Percentiles rank a stretch among this genome's conserved stretches.
These are phyloP conservation scores for Dreissena rostriformis DNA, from an alignment of 1,140 invertebrate genomes.

Conservation along the genomic window DNA sequence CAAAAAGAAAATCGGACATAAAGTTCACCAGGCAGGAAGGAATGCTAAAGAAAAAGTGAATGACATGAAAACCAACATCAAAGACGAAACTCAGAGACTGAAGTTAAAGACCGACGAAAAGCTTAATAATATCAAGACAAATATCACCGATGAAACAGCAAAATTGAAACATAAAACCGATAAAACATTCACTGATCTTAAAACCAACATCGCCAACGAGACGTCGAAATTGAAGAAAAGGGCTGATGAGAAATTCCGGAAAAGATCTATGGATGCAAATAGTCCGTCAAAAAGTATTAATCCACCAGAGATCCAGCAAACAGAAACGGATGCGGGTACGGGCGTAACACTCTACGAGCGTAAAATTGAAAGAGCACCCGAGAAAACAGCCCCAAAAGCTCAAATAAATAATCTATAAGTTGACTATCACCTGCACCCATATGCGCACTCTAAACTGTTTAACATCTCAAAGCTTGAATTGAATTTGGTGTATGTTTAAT, in stretches of 20 bases:
- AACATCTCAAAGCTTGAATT: too few relatives aligned
- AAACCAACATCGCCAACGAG: slow-evolving; percentile 40
- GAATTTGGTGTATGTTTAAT: too few relatives aligned
- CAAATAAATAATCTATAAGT: too few relatives aligned
- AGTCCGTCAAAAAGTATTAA: too few relatives aligned
- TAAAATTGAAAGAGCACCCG: too few relatives aligned
- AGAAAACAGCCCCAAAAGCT: too few relatives aligned
- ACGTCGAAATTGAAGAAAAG: slow-evolving; percentile 40
- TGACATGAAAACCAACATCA: slow-evolving; percentile 37
- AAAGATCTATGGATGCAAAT: background rate
- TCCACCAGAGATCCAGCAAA: too few relatives aligned
- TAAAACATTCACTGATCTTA: slow-evolving; percentile 81
- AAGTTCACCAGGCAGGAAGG: slow-evolving; percentile 26
- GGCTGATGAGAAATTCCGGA: slow-evolving; percentile 42
- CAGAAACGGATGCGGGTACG: too few relatives aligned
- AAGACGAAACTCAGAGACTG: slow-evolving; percentile 31
- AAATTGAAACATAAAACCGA: slow-evolving; percentile 37
- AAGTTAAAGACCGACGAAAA: slow-evolving; percentile 37
- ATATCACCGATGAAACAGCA: slow-evolving; percentile 38
- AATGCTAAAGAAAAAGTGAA: slow-evolving; percentile 81
- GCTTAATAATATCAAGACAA: slow-evolving; percentile 5
- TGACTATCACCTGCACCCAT: too few relatives aligned
- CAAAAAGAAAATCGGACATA: slow-evolving; percentile 38
- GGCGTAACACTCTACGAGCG: too few relatives aligned
- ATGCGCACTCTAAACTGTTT: too few relatives aligned